A percentile compares a stretch with the other conserved stretches of the same genome.
phyloP scores from a whole-genome alignment of 2,113 vertebrate genomes.

The Microtus oregoni region DNA sequence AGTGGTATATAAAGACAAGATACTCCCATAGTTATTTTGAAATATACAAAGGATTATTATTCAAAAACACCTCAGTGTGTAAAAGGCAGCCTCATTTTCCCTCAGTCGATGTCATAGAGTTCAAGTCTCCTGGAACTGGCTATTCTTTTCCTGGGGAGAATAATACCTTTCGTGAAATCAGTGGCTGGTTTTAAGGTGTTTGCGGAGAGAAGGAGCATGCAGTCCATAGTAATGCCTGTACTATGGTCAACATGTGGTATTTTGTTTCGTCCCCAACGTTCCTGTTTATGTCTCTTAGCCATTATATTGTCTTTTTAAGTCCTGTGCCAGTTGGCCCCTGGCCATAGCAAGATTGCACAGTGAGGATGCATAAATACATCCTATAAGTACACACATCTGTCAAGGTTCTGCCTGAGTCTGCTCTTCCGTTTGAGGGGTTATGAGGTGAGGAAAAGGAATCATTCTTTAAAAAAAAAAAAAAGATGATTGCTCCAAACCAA shows the following conservation, averaged over 20 bases:
- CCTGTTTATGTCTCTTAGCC: slow-evolving; percentile 74
- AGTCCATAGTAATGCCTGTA: slow-evolving; percentile 65
- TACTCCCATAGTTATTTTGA: background rate
- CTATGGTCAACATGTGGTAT: slow-evolving; percentile 75
- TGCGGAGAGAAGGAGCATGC: slow-evolving; percentile 5
- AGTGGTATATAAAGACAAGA: background rate
- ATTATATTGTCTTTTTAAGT: slow-evolving; percentile 72
- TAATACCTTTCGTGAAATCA: background rate
- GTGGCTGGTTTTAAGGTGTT: background rate
- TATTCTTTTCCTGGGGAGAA: slow-evolving; percentile 8
- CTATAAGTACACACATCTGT: slow-evolving; percentile 5
- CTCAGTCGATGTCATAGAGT: no score
- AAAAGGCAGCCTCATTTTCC: background rate
- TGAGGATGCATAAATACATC: slow-evolving; percentile 32
- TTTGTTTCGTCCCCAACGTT: slow-evolving; percentile 71
- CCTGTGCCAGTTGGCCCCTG: slow-evolving; percentile 63
- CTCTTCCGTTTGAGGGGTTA: slow-evolving; percentile 19
- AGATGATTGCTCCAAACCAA: background rate
- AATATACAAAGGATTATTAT: background rate
- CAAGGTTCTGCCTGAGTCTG: slow-evolving; percentile 24
- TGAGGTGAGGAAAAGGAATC: background rate
- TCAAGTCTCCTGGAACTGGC: background rate
- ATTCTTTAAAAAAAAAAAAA: slow-evolving; percentile 11
- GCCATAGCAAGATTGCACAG: slow-evolving; percentile 32
- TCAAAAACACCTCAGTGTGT: background rate